A percentile compares a stretch with the other conserved stretches of the same genome.
phyloP scores from a whole-genome alignment of 2,797 vertebrate genomes.

The Xenopus petersii region DNA sequence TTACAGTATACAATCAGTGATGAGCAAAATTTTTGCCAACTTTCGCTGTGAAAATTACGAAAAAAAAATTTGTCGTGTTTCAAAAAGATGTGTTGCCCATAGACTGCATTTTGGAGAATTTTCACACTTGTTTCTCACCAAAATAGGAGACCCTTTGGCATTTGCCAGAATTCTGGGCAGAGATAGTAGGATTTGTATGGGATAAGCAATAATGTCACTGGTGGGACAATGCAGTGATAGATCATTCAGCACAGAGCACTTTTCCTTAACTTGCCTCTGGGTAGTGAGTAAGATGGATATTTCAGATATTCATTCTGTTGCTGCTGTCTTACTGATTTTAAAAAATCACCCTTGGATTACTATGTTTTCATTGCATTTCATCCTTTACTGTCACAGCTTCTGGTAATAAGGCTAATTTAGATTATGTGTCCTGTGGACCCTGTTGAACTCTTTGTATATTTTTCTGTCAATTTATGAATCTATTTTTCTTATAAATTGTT shows the following conservation, averaged over 20 bases:
- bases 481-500: constrained; percentile 28
- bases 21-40: no score
- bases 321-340: constrained; percentile 32
- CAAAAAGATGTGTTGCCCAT: no score
- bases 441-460: constrained; percentile 26
- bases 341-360: constrained; percentile 33
- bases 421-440: constrained; percentile 43
- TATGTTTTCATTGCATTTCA: constrained; percentile 43
- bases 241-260: background rate
- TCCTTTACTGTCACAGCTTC: constrained; percentile 34
- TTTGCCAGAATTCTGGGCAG: no score
- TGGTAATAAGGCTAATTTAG: constrained; percentile 46
- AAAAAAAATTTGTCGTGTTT: no score
- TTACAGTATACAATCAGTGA: no score
- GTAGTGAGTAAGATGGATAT: constrained; percentile 40
- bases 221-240: no score
- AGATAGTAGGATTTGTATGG: no score
- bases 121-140: no score
- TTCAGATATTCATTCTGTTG: constrained; percentile 27
- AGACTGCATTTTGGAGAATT: no score
- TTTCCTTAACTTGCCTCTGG: constrained; percentile 27
- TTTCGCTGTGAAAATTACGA: no score
- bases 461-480: constrained; percentile 38
- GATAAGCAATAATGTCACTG: no score
- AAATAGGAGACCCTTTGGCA: no score